Evolutionary conservation across 2,888 invertebrate genomes (phyloP), one percentile per base, ranked within the genome.

Genomic region (Nudaria mundana): DNA sequence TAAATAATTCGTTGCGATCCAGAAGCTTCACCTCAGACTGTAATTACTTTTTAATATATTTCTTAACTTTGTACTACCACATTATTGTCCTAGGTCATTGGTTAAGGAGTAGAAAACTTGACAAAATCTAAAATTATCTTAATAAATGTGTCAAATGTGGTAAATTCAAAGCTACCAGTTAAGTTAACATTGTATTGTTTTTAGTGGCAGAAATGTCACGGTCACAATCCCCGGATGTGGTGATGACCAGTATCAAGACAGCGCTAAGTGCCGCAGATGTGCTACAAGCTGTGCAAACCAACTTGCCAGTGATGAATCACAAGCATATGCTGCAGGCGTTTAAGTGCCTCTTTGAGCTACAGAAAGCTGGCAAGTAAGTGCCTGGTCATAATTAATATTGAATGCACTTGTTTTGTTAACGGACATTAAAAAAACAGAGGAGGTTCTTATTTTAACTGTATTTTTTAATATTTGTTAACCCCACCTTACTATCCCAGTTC

Each of bases 281-380:
- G 31, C 75, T 92, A 23, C 75, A 84, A 0, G 66, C 90, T 0
- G 88, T 92, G 8, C 78, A 71, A 71, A 74, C 47, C 63, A 67
- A 83, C 43, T 44, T 83, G 33, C 68, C 75, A 0, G 37, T 56
- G 4, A 66, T 93, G 88, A 91, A 89, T 20, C 81, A 81, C 41
- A 82, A 76, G 30, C 92, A 93, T 63, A 72, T 91, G 59, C 63
- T 92, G 54, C 89, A 90, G 53, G 91, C 91, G 0, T 63, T 93
- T 18, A 72, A 87, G 11, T 72, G 85, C 8, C 66, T 93, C 14
- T 92, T 92, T 64, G 74, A 78, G 24, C 68, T 92, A 29, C 90
- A 92, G 56, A 92, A 90, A 66, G 65, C 78, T 45, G 82, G 82
- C 63, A 85, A 79, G 90, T 81, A 31, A 63, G 78, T 61, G 35